phyloP scores from a whole-genome alignment of 2,888 invertebrate genomes.

The Orthonevra nobilis region DNA sequence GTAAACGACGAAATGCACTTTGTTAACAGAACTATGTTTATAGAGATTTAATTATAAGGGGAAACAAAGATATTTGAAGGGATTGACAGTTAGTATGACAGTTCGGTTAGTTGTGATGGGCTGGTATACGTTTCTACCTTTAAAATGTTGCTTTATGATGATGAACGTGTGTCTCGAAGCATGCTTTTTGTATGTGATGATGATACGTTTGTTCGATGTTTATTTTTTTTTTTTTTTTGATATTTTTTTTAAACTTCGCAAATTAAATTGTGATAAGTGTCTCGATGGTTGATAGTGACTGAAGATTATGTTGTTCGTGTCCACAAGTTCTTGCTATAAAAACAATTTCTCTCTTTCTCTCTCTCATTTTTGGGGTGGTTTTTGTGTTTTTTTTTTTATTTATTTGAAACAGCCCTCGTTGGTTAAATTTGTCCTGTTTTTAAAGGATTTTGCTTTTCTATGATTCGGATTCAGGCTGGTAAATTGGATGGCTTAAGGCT shows the following conservation, averaged over 20 bases:
- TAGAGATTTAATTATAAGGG: slow-evolving; percentile 23
- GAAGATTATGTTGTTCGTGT: slow-evolving; percentile 34
- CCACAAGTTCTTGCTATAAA: slow-evolving; percentile 65
- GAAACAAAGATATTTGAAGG: slow-evolving; percentile 34
- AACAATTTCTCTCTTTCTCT: slow-evolving; percentile 68
- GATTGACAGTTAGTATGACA: slow-evolving; percentile 48
- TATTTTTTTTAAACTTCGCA: too few relatives aligned
- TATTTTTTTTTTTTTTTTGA: slow-evolving; percentile 14
- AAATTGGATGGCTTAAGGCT: slow-evolving; percentile 49
- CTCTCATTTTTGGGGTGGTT: slow-evolving; percentile 8
- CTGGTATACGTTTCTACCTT: slow-evolving; percentile 1
- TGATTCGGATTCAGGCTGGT: slow-evolving; percentile 45
- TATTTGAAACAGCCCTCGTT: neutral
- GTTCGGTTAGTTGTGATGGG: slow-evolving; percentile 47
- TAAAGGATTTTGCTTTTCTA: slow-evolving; percentile 55
- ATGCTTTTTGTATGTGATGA: slow-evolving; percentile 43
- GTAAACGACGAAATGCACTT: slow-evolving; percentile 67
- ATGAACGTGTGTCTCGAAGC: slow-evolving; percentile 19
- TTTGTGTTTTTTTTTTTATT: neutral
- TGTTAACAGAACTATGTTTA: slow-evolving; percentile 57
- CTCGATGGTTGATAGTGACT: slow-evolving; percentile 31
- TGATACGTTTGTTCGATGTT: slow-evolving; percentile 20
- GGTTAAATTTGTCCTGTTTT: slow-evolving; percentile 43
- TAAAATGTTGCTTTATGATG: slow-evolving; percentile 23
- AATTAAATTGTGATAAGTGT: slow-evolving; percentile 20